Evolutionary conservation across 2,113 vertebrate genomes (phyloP).

Genomic region (Pseudorhombus dupliciocellatus): DNA sequence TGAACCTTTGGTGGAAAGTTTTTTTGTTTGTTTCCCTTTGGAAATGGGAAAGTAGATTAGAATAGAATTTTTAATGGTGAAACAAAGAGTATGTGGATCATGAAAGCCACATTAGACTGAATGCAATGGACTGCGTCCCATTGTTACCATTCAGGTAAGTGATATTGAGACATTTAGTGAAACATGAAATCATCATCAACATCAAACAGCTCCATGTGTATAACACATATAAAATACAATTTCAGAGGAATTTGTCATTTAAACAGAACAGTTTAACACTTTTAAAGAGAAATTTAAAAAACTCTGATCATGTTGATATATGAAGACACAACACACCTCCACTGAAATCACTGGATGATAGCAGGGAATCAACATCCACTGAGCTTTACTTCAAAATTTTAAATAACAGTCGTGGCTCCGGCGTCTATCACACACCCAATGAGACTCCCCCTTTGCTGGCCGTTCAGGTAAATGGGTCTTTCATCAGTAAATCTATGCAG

Average conservation of each 20-base stretch:
- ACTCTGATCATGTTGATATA: too few relatives aligned
- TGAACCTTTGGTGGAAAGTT: not conserved
- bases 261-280: too few relatives aligned
- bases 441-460: not conserved
- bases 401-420: not conserved
- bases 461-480: constrained; percentile 6
- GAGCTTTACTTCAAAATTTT: not conserved
- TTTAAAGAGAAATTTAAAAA: too few relatives aligned
- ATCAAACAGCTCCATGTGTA: not conserved
- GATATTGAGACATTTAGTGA: too few relatives aligned
- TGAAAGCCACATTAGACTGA: too few relatives aligned
- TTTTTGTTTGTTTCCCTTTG: not conserved
- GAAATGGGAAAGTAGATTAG: not conserved
- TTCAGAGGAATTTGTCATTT: too few relatives aligned
- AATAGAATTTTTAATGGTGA: too few relatives aligned
- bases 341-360: too few relatives aligned
- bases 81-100: too few relatives aligned
- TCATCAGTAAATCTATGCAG: constrained; percentile 22
- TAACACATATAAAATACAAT: too few relatives aligned
- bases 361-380: not conserved
- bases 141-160: not conserved
- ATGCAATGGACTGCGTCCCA: not conserved
- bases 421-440: not conserved
- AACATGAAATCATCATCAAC: not conserved
- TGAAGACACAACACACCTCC: too few relatives aligned